Evolutionary conservation across 2,888 invertebrate genomes (phyloP).

Genomic region (Stramonita haemastoma): DNA sequence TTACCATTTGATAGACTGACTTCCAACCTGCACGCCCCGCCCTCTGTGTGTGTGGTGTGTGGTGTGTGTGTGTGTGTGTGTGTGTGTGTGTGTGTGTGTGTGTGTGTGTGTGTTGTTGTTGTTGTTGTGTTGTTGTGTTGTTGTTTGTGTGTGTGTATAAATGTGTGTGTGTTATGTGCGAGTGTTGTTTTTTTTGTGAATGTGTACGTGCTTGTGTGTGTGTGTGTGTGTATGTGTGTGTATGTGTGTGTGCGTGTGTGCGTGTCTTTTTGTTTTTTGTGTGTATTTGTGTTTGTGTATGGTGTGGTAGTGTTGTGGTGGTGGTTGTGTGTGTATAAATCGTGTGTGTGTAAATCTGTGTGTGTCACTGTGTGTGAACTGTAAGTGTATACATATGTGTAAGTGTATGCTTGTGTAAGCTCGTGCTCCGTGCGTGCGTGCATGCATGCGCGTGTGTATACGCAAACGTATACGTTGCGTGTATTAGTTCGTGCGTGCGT

Average conservation of each 20-base stretch:
- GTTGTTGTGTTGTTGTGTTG: too few species aligned
- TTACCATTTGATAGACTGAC: too few species aligned
- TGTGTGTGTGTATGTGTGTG: slow-evolving; percentile 10
- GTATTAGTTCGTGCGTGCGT: too few species aligned
- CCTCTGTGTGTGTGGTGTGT: background rate
- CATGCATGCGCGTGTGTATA: background rate
- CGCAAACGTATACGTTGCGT: too few species aligned
- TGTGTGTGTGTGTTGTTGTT: background rate
- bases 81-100: background rate
- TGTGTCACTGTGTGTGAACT: slow-evolving; percentile 16
- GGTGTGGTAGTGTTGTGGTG: too few species aligned
- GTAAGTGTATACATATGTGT: background rate
- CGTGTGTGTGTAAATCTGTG: background rate
- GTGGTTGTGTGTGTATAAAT: background rate
- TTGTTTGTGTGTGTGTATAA: too few species aligned
- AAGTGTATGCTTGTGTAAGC: too few species aligned
- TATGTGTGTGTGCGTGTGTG: slow-evolving; percentile 7
- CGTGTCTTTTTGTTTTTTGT: background rate
- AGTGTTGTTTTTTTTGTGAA: background rate
- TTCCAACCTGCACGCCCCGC: too few species aligned
- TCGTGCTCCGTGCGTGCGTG: too few species aligned
- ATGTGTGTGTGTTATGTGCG: background rate
- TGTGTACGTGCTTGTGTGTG: background rate
- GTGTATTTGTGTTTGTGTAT: background rate
- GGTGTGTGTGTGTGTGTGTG: background rate